phyloP scores from a whole-genome alignment of 1,140 invertebrate species.

The Magallana gigas region DNA sequence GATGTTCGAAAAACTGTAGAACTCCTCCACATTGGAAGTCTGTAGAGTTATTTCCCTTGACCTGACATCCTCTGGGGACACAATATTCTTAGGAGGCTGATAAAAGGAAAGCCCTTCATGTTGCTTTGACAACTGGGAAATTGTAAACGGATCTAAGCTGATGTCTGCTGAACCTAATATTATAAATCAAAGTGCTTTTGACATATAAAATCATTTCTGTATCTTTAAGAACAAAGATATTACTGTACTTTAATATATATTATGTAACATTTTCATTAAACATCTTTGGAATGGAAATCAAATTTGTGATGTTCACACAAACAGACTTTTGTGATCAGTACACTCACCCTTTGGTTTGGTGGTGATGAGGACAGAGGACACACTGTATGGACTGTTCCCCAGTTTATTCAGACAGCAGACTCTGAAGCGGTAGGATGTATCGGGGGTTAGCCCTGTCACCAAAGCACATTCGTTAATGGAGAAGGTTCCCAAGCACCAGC shows the following conservation, averaged over 20 bases:
- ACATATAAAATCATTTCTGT: too few relatives aligned
- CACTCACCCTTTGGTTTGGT: conserved; percentile 53
- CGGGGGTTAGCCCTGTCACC: conserved; percentile 87
- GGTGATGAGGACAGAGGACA: conserved; percentile 77
- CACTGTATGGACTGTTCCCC: conserved; percentile 83
- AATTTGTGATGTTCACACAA: too few relatives aligned
- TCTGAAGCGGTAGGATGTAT: conserved; percentile 92
- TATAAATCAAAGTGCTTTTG: too few relatives aligned
- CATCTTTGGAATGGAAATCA: too few relatives aligned
- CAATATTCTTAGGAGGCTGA: neutral
- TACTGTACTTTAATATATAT: neutral
- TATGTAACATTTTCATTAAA: neutral
- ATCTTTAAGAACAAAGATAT: too few relatives aligned
- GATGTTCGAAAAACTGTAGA: conserved; percentile 1
- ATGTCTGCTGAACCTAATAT: neutral
- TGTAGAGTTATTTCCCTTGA: conserved; percentile 39
- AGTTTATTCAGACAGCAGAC: conserved; percentile 93
- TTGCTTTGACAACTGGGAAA: conserved; percentile 23
- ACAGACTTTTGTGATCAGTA: too few relatives aligned
- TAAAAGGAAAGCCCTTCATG: conserved; percentile 32
- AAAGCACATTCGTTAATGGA: conserved; percentile 97
- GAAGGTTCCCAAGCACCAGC: conserved; percentile 92
- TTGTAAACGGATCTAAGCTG: neutral
- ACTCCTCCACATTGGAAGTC: neutral
- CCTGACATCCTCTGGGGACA: conserved; percentile 18